Conservation (phyloP, 1,140 invertebrate genomes). For the Drosophila arawakana region DNA sequence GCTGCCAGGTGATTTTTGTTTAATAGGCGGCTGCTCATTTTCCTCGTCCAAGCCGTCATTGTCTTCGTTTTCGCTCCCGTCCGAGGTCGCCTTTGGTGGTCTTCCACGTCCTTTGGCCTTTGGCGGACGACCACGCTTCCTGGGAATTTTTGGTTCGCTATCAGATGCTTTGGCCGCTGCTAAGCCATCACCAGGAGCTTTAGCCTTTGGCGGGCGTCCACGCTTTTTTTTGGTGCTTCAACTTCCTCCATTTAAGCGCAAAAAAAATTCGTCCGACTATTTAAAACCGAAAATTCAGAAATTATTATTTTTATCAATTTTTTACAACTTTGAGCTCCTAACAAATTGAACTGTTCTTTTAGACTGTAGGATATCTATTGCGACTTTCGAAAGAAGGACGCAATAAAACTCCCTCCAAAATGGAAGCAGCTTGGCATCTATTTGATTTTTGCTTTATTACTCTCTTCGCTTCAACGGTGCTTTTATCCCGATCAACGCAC, state of each 20-base stretch:
- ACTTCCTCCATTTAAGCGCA: neutral
- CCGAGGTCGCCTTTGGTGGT: neutral
- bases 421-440: neutral
- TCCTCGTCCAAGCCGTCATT: neutral
- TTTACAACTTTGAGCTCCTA: too few species aligned
- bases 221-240: neutral
- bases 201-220: neutral
- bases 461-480: neutral
- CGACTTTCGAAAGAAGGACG: neutral
- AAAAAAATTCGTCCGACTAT: neutral
- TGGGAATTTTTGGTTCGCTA: neutral
- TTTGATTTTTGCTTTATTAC: neutral
- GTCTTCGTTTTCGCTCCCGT: neutral
- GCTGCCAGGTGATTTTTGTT: neutral
- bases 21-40: neutral
- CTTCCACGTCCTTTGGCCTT: neutral
- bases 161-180: neutral
- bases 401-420: neutral
- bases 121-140: neutral
- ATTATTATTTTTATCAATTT: neutral
- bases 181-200: neutral
- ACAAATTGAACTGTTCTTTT: too few species aligned
- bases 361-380: neutral
- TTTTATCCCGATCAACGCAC: neutral
- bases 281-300: neutral